Evolutionary conservation across 2,797 vertebrate species (phyloP).

Genomic region (Onychomys leucogaster): DNA sequence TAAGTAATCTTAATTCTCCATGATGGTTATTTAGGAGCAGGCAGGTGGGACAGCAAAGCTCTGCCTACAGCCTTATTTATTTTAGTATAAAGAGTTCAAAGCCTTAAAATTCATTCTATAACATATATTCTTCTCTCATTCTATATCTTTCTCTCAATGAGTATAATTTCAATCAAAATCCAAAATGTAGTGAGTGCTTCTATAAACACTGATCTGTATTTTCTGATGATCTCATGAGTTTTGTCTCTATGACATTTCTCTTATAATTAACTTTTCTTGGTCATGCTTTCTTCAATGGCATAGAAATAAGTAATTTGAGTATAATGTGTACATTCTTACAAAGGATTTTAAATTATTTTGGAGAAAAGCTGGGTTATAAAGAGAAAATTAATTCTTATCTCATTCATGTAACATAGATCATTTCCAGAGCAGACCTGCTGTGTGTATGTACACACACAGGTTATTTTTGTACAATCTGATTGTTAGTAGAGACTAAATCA

Average conservation of each 20-base stretch:
- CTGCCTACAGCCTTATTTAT: background rate
- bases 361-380: background rate
- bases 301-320: background rate
- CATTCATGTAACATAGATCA: background rate
- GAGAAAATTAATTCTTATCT: background rate
- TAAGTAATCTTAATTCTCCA: too few relatives aligned
- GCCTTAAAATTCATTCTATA: background rate
- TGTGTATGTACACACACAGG: background rate
- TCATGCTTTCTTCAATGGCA: background rate
- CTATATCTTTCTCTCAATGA: background rate
- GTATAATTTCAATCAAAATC: background rate
- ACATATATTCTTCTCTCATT: background rate
- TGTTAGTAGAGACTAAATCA: background rate
- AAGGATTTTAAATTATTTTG: background rate
- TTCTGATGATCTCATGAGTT: background rate
- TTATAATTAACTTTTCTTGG: conserved; percentile 2
- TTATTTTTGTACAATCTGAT: background rate
- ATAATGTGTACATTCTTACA: background rate
- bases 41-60: too few relatives aligned
- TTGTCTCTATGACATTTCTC: background rate
- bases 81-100: background rate
- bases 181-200: background rate
- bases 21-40: too few relatives aligned
- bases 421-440: background rate
- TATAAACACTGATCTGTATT: background rate